Base-by-base conservation (phyloP, 1,140 invertebrate species). In the Tenebrio molitor region DNA sequence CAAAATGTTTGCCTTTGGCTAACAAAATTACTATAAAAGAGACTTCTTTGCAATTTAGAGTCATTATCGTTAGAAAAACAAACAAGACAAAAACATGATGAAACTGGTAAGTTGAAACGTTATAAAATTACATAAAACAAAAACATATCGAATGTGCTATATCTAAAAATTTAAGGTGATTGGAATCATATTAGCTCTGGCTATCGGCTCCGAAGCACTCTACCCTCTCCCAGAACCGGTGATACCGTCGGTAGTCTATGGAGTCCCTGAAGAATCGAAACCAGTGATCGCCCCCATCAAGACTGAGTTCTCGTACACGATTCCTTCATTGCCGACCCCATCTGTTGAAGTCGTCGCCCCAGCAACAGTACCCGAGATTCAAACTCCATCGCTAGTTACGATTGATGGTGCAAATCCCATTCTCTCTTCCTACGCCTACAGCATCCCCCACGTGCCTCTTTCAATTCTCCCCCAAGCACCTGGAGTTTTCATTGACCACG, bases 21-120 rank as follows among this genome's bases (percentile, higher is more conserved):
- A 50, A 50, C 44, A 6, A 50, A 19, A 21, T n/a, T 5, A 17
- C 62, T 65, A 65, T 65, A 65, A 65, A 65, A 65, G 14, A 16
- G 17, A 65, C 16, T 65, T 25, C 17, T n/a, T 39, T 39, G 7
- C 15, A 2, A 21, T 36, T 65, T 65, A 15, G 10, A 65, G 34
- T 4, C 39, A 65, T 15, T 39, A 39, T 8, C 10, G 25, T 29
- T 29, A 8, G 3, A 3, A 3, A 8, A 29, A 3, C 25, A 29
- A 29, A 29, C 21, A 62, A 21, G 15, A 36, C 21, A 14, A 36
- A 21, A 36, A 65, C 62, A 65, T 33, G 19, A 63, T 36, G 39
- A 65, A 65, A 65, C 4, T 21, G 33, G 62, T 65, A 65, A 65
- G 62, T 65, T 50, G 16, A 44, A 44, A 44, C 15, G 1, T 8